These are phyloP conservation scores for Synchiropus splendidus DNA, from an alignment of 2,113 vertebrate genomes.

Conservation along the genomic window DNA sequence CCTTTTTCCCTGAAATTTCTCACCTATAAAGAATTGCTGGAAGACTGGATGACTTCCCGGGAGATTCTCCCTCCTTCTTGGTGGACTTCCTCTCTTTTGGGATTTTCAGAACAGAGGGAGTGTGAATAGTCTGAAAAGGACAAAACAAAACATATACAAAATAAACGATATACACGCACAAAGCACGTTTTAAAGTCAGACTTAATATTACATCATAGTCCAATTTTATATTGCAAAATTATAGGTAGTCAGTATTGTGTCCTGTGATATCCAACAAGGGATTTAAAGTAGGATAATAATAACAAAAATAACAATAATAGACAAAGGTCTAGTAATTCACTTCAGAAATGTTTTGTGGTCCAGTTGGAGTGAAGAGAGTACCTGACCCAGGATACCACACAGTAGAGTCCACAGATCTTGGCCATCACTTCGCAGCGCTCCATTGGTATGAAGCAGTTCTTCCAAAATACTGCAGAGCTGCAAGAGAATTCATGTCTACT, in stretches of 20 bases:
- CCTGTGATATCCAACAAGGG: too few species aligned
- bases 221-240: too few species aligned
- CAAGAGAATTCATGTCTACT: not conserved
- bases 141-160: constrained; percentile 2
- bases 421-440: constrained; percentile 84
- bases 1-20: not conserved
- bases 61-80: constrained; percentile 90
- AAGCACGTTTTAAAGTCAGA: too few species aligned
- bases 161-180: too few species aligned
- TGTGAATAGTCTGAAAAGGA: constrained; percentile 77
- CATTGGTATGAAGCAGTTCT: constrained; percentile 88
- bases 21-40: constrained; percentile 92
- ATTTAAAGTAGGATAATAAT: too few species aligned
- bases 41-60: constrained; percentile 77
- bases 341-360: too few species aligned
- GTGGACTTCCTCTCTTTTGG: constrained; percentile 95
- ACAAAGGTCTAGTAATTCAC: too few species aligned
- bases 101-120: constrained; percentile 83
- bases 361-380: constrained; percentile 44
- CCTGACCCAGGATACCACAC: constrained; percentile 89
- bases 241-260: too few species aligned
- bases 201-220: too few species aligned
- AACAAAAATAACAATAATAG: too few species aligned
- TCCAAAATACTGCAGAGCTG: constrained; percentile 93
- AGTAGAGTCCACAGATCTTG: constrained; percentile 87